Conservation (phyloP, 1,140 invertebrate species). For the Adoxophyes honmai region DNA sequence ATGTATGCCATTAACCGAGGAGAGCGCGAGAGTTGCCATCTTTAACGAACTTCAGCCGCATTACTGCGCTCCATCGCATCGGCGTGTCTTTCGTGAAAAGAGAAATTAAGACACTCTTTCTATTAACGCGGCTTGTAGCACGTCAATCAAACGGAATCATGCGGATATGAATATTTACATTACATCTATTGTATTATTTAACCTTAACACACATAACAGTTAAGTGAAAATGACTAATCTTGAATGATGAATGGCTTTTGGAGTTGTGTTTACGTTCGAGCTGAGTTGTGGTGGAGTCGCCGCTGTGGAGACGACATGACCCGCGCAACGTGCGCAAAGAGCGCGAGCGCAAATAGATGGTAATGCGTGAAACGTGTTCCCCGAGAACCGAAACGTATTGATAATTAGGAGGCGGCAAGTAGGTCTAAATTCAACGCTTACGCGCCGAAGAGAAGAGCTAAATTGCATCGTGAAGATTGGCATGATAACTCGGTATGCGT, state of each 20-base stretch:
- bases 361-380: slow-evolving; percentile 12
- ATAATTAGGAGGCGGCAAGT: not conserved
- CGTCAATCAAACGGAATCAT: slow-evolving; percentile 2
- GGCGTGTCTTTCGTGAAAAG: slow-evolving; percentile 13
- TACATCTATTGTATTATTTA: slow-evolving; percentile 1
- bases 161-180: slow-evolving; percentile 1
- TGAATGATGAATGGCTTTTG: slow-evolving; percentile 3
- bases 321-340: slow-evolving; percentile 3
- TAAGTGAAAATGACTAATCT: slow-evolving; percentile 14
- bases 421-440: not conserved
- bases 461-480: not conserved
- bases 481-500: not conserved
- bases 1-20: not conserved
- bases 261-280: slow-evolving; percentile 2
- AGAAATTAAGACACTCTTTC: slow-evolving; percentile 13
- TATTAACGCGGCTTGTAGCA: slow-evolving; percentile 4
- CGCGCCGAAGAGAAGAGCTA: not conserved
- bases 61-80: not conserved
- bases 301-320: not conserved
- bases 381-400: slow-evolving; percentile 2
- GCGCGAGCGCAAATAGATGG: slow-evolving; percentile 9
- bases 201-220: slow-evolving; percentile 4
- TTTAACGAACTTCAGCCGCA: not conserved
- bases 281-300: not conserved
- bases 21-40: not conserved